Conservation (phyloP, 2,797 vertebrate species). For the Gymnodraco acuticeps region DNA sequence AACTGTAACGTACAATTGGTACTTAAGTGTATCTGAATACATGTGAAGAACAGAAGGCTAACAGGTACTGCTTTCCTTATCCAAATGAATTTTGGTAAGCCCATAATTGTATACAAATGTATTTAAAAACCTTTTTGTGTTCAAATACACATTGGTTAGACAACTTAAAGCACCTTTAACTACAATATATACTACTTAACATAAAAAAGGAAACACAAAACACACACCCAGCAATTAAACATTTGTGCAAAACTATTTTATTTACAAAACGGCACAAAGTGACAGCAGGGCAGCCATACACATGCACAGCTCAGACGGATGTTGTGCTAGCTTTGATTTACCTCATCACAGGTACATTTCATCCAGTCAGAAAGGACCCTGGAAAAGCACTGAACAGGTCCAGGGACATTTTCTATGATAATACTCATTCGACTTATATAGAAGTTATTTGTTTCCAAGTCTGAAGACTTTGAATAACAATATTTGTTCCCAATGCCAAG, state of each 20-base stretch:
- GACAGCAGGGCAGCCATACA: constrained; percentile 91
- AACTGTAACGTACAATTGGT: not conserved
- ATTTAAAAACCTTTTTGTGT: not conserved
- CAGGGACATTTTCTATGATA: constrained; percentile 47
- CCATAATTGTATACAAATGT: too few species aligned
- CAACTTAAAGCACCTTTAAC: not conserved
- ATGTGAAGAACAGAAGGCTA: not conserved
- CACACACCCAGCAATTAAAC: constrained; percentile 76
- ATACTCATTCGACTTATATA: constrained; percentile 54
- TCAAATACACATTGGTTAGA: not conserved
- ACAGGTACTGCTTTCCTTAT: not conserved
- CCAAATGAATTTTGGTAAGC: not conserved
- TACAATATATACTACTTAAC: not conserved
- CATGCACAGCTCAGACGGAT: constrained; percentile 92
- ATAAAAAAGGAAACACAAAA: not conserved
- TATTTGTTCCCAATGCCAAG: constrained; percentile 53
- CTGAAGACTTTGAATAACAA: constrained; percentile 34
- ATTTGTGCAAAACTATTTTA: constrained; percentile 99
- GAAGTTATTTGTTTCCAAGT: constrained; percentile 9
- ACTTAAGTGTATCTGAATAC: not conserved
- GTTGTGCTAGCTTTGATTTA: constrained; percentile 73
- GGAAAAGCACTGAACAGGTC: constrained; percentile 51
- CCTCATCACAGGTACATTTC: constrained; percentile 54
- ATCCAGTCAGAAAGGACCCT: constrained; percentile 49
- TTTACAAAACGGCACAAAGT: constrained; percentile 99